phyloP scores from a whole-genome alignment of 1,140 invertebrate species.

The Drosophila lini region DNA sequence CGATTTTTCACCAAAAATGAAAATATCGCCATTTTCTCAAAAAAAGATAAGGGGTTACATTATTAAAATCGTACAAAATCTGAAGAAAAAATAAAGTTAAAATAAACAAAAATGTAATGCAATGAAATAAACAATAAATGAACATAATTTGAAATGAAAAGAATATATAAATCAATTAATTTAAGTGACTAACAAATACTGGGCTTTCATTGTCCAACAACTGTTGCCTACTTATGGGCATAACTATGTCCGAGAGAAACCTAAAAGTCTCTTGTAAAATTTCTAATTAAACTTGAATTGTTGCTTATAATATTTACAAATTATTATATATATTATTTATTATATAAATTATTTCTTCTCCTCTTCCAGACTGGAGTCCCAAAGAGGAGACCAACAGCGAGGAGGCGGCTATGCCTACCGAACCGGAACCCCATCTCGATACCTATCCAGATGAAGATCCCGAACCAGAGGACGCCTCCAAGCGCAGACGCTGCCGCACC shows the following conservation, averaged over 20 bases:
- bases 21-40: no score
- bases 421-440: no score
- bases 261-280: neutral
- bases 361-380: neutral
- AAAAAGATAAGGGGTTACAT: neutral
- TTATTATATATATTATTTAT: no score
- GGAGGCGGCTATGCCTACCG: neutral
- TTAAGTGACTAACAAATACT: neutral
- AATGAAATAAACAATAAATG: neutral
- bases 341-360: neutral
- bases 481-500: constrained; percentile 95
- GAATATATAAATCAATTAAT: neutral
- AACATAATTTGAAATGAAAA: neutral
- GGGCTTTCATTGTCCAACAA: neutral
- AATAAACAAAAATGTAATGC: no score
- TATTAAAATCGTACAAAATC: neutral
- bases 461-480: constrained; percentile 81
- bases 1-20: no score
- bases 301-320: neutral
- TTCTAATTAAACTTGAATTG: neutral
- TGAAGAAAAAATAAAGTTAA: no score
- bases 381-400: constrained; percentile 8
- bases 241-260: no score
- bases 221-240: neutral
- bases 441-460: constrained; percentile 23